Evolutionary conservation across 2,113 vertebrate species (phyloP), one percentile per base, ranked within the genome.

Genomic region (Rana temporaria): DNA sequence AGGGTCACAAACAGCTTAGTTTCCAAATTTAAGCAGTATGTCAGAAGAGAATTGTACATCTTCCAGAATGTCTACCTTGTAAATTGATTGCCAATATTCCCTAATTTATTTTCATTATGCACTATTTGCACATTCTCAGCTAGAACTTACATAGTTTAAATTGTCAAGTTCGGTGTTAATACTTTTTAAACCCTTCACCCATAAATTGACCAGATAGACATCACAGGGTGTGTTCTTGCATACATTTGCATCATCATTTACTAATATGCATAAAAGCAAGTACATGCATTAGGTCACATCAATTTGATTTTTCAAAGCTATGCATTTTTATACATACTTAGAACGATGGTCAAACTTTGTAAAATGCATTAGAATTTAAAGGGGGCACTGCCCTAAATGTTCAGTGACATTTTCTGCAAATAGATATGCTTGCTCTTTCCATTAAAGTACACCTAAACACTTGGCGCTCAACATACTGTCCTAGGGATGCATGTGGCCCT

Each of bases 161-260:
- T 74, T 82, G 79, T 82, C 79, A 82, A 74, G 79, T 74, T 65
- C 52, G 66, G 56, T 55, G 79, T 53, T 82, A 74, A 82, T 74
- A 57, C 60, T 66, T 30, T 82, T 74, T 74, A 82, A 74, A 82
- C 79, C 60, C 70, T 82, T 82, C 79, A 74, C 79, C 70, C 30
- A 22, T 55, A 82, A 60, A 74, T 62, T 74, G 20, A 38, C 60
- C 60, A 74, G 79, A 81, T 68, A 81, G 68, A 15, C 69, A 65
- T 65, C 48, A 56, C 79, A 57, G 79, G 79, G 79, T 82, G 79
- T 82, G 79, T 82, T 82, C 59, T 56, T 82, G 79, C 79, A 82
- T 82, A 74, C 57, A 82, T 74, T 74, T 82, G 24, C 62, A 56
- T 82, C 67, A 82, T 65, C 69, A 82, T 48, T 74, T 24, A 56